Percentiles rank a stretch among this genome's conserved stretches.
These are phyloP conservation scores for Engystomops pustulosus DNA, from an alignment of 2,113 vertebrate genomes.

Conservation along the genomic window DNA sequence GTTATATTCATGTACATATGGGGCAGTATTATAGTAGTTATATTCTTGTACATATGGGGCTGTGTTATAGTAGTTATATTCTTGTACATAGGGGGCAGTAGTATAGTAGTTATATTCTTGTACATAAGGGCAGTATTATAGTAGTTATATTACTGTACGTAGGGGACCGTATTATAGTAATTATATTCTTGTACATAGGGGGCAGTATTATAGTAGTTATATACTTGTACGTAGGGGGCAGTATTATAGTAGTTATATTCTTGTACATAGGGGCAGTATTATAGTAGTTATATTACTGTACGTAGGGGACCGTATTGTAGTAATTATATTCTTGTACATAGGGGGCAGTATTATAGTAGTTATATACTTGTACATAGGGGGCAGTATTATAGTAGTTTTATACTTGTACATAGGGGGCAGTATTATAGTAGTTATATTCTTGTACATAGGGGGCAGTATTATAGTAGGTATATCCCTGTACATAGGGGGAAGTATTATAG, in stretches of 20 bases:
- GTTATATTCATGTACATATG: not conserved
- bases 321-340: constrained; percentile 2
- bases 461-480: constrained; percentile 4
- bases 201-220: constrained; percentile 6
- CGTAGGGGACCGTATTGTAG: too few relatives aligned
- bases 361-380: not conserved
- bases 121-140: not conserved
- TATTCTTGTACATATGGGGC: not conserved
- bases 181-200: not conserved
- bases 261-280: not conserved
- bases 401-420: constrained; percentile 7
- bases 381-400: constrained; percentile 12
- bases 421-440: constrained; percentile 18
- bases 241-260: not conserved
- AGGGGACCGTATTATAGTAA: not conserved
- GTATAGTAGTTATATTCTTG: constrained; percentile 2
- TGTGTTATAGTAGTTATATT: not conserved
- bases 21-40: constrained; percentile 5
- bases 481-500: not conserved
- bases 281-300: not conserved
- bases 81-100: not conserved
- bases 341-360: not conserved
- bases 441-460: constrained; percentile 7
- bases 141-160: not conserved
- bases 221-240: not conserved